These are phyloP conservation scores for Rhagophthalmus giganteus DNA, from an alignment of 2,888 invertebrate genomes.

Conservation along the genomic window DNA sequence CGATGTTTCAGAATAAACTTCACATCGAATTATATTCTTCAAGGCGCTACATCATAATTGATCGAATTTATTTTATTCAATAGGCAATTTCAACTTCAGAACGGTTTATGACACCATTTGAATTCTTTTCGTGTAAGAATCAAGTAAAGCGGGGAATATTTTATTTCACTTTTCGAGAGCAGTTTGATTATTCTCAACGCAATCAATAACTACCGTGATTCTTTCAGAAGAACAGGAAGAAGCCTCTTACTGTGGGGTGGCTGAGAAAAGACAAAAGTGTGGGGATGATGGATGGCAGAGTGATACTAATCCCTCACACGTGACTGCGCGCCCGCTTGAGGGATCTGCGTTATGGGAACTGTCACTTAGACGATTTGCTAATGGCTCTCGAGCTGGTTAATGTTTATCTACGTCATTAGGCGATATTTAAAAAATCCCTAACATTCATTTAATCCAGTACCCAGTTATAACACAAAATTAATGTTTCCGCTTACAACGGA, in stretches of 20 bases:
- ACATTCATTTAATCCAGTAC: constrained; percentile 21
- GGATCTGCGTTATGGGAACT: constrained; percentile 48
- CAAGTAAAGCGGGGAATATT: neutral
- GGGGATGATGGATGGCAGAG: constrained; percentile 49
- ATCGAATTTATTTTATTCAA: neutral
- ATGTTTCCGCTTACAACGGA: neutral
- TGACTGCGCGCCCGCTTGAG: constrained; percentile 47
- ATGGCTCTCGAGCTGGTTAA: constrained; percentile 40
- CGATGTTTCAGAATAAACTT: no score
- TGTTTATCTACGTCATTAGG: constrained; percentile 29
- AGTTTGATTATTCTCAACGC: constrained; percentile 10
- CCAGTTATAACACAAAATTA: constrained; percentile 6
- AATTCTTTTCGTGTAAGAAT: neutral
- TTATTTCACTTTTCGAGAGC: constrained; percentile 4
- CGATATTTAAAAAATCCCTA: constrained; percentile 24
- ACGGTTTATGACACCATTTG: neutral
- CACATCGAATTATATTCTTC: no score
- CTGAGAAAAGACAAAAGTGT: constrained; percentile 32
- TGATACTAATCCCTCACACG: constrained; percentile 52
- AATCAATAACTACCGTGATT: constrained; percentile 29
- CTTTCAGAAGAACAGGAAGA: constrained; percentile 27
- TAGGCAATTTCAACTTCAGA: neutral
- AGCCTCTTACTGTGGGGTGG: constrained; percentile 26
- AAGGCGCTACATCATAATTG: no score
- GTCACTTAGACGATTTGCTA: constrained; percentile 49